These are phyloP conservation scores for Ibidorhyncha struthersii DNA, from an alignment of 2,113 vertebrate genomes.

Conservation along the genomic window DNA sequence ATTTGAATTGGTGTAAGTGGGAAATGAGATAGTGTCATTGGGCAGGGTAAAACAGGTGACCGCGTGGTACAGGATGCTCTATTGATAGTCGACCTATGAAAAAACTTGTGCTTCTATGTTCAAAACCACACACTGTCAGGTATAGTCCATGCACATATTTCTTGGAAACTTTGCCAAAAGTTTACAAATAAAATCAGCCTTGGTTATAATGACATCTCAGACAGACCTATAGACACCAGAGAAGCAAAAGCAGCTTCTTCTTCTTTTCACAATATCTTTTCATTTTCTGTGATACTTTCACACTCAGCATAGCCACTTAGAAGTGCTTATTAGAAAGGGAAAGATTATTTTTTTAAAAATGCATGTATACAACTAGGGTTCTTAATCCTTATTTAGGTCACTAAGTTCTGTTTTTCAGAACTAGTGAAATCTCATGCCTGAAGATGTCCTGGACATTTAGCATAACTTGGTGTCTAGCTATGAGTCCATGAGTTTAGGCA, in stretches of 20 bases:
- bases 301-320: neutral
- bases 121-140: neutral
- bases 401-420: neutral
- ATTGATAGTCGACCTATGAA: neutral
- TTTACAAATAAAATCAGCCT: neutral
- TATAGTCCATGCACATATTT: neutral
- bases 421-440: neutral
- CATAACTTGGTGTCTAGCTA: neutral
- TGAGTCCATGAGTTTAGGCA: neutral
- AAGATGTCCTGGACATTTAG: neutral
- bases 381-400: neutral
- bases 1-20: neutral
- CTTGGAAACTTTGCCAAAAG: neutral
- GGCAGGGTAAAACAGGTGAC: neutral
- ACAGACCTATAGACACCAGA: neutral
- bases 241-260: neutral
- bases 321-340: neutral
- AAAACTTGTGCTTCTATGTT: neutral
- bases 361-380: neutral
- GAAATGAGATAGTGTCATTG: neutral
- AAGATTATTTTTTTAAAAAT: neutral
- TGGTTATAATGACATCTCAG: neutral
- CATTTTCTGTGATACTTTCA: neutral
- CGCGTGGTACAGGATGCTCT: neutral
- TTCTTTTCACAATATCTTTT: neutral